Base-by-base conservation (phyloP, 2,797 vertebrate species). In the Anas flavirostris region DNA sequence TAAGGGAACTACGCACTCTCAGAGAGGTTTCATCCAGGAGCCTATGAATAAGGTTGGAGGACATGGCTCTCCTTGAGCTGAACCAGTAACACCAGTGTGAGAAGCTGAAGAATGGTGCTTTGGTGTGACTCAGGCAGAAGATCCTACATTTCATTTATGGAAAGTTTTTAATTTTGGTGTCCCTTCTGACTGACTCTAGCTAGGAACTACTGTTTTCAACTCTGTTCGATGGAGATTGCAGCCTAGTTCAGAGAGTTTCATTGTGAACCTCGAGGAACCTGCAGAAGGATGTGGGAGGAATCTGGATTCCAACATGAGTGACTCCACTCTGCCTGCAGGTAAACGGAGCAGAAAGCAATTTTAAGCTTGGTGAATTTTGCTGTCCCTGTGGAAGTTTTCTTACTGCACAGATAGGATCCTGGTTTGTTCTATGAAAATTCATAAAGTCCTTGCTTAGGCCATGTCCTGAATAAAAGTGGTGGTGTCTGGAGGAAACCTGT, bases 351-450 rank as follows among this genome's bases (percentile, higher is more conserved):
- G 58, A 83, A 83, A 85, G 23, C 19, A 72, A 58, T 93, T 93
- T 83, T 68, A 72, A 83, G 62, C 78, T 64, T 87, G 78, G 78
- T 68, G 74, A 77, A 56, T 86, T 94, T 66, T 93, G 76, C 46
- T 1, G 0, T 31, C 39, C 19, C 7, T 15, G 29, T 90, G 68
- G 22, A 77, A 66, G 16, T 88, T 88, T 92, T 8, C 52, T 94
- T 67, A 19, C 64, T 55, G 52, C 62, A 72, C 17, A 48, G 70
- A 55, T 69, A 79, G 28, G 29, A 50, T 46, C 31, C 4, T 74
- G 12, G 26, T 83, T 78, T 82, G 33, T 46, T 79, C 59, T 74
- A 7, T 66, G 63, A 63, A 90, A 90, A 75, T 76, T 68, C 63
- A 69, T 35, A 11, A 69, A 86, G 43, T 28, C 17, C 37, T 87